Percentiles rank a stretch among this genome's conserved stretches.
Evolutionary conservation across 2,888 invertebrate species (phyloP).

Genomic region (Hydraecia micacea): DNA sequence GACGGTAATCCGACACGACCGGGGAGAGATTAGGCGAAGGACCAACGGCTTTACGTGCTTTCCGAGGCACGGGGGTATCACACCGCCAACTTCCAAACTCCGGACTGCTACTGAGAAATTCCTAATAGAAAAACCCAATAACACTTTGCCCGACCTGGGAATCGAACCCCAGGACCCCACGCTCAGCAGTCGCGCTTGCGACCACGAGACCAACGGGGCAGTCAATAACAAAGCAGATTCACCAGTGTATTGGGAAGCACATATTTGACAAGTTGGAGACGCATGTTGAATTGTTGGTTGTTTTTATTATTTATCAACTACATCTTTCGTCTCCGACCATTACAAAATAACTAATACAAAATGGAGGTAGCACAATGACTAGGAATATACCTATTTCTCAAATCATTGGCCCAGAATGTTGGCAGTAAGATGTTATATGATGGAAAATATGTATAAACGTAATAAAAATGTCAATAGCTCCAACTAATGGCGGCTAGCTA

Average conservation of each 20-base stretch:
- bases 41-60: no score
- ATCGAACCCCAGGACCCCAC: no score
- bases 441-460: conserved; percentile 28
- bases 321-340: background rate
- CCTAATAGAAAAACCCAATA: no score
- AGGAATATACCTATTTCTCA: background rate
- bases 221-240: background rate
- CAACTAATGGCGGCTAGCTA: conserved; percentile 32
- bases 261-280: background rate
- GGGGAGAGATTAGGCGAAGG: no score
- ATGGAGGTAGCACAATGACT: background rate
- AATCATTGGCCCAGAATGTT: conserved; percentile 12
- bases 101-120: no score
- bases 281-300: background rate
- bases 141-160: no score
- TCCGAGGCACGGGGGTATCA: no score
- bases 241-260: background rate
- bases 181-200: no score
- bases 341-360: background rate
- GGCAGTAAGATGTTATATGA: background rate
- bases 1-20: no score
- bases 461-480: conserved; percentile 49
- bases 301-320: background rate
- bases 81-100: no score
- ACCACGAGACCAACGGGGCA: no score